Evolutionary conservation across 2,888 invertebrate genomes (phyloP).

Genomic region (Catocala fraxini): DNA sequence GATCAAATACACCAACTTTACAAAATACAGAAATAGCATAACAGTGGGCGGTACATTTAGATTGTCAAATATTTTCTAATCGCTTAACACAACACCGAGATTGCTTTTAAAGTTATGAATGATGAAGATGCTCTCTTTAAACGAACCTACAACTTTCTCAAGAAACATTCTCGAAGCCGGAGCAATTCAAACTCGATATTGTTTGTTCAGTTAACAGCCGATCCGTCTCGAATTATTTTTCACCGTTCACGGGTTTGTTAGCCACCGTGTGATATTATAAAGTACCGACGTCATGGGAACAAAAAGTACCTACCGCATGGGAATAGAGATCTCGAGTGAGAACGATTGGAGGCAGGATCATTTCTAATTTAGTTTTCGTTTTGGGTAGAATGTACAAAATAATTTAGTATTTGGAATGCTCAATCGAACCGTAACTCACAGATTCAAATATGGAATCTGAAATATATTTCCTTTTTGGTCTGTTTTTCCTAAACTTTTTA

Average conservation of each 20-base stretch:
- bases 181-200: constrained; percentile 26
- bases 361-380: constrained; percentile 3
- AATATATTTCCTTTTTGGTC: constrained; percentile 1
- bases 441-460: constrained; percentile 16
- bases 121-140: constrained; percentile 7
- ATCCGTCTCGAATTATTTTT: constrained; percentile 53
- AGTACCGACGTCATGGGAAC: constrained; percentile 60
- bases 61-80: constrained; percentile 5
- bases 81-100: constrained; percentile 9
- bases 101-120: constrained; percentile 8
- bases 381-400: too few relatives aligned
- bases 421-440: constrained; percentile 11
- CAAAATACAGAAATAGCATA: background rate
- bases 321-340: constrained; percentile 35
- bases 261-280: constrained; percentile 62
- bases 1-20: too few relatives aligned
- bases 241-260: constrained; percentile 62
- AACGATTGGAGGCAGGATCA: background rate
- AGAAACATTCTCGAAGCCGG: constrained; percentile 17
- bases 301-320: constrained; percentile 52
- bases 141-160: constrained; percentile 20
- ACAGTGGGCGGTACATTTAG: background rate
- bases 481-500: too few relatives aligned
- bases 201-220: constrained; percentile 34
- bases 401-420: too few relatives aligned